Percentiles rank a stretch among this genome's conserved stretches.
phyloP scores from a whole-genome alignment of 2,113 vertebrate species.

The Channa maculata region DNA sequence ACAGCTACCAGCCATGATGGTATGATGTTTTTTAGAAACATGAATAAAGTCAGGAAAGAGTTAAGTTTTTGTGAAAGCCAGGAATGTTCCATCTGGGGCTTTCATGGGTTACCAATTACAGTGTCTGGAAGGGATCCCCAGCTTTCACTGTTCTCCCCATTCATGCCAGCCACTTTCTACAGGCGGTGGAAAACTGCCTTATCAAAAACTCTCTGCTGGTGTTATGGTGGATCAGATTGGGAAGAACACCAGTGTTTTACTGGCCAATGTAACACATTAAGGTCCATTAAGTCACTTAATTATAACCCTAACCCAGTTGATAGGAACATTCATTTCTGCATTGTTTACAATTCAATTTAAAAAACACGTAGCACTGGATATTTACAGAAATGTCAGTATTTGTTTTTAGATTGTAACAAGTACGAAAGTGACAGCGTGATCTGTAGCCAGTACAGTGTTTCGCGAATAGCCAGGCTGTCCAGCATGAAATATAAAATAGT shows the following conservation, averaged over 20 bases:
- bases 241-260: conserved; percentile 8
- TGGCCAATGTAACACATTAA: neutral
- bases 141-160: conserved; percentile 39
- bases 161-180: conserved; percentile 39
- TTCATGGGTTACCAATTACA: conserved; percentile 43
- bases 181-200: conserved; percentile 63
- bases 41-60: conserved; percentile 39
- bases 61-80: conserved; percentile 44
- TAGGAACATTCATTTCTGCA: neutral
- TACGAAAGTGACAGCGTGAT: no score
- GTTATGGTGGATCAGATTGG: conserved; percentile 24
- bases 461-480: no score
- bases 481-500: no score
- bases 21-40: neutral
- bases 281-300: neutral
- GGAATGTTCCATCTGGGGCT: conserved; percentile 59
- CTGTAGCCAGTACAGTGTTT: no score
- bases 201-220: conserved; percentile 44
- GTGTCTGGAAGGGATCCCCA: conserved; percentile 50
- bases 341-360: neutral
- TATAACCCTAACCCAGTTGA: neutral
- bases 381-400: no score
- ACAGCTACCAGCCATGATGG: neutral
- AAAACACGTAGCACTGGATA: no score
- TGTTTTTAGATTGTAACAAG: no score